Conservation (phyloP, 2,888 invertebrate species). For the Gastrophysa polygoni region DNA sequence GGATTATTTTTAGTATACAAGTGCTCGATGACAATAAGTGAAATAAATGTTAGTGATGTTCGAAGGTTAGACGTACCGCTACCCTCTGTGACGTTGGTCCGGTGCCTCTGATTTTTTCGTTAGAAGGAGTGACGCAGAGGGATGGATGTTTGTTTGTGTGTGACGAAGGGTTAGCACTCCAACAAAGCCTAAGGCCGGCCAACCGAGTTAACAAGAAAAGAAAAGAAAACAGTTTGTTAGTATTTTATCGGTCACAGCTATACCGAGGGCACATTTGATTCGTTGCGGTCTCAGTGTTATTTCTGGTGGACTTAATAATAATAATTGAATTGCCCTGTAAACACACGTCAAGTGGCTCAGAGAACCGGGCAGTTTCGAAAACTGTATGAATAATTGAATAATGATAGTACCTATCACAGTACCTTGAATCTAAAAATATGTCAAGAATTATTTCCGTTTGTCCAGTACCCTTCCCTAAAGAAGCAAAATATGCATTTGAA, state of each 20-base stretch:
- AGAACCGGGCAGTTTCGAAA: too few relatives aligned
- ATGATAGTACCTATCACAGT: too few relatives aligned
- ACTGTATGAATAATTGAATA: too few relatives aligned
- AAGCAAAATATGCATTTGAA: too few relatives aligned
- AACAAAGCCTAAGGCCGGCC: slow-evolving; percentile 66
- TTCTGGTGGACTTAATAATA: too few relatives aligned
- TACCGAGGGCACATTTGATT: slow-evolving; percentile 39
- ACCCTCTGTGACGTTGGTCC: slow-evolving; percentile 53
- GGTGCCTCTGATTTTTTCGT: slow-evolving; percentile 50
- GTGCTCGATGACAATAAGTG: slow-evolving; percentile 40
- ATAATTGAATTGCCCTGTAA: too few relatives aligned
- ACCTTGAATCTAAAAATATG: too few relatives aligned
- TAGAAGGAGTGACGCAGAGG: slow-evolving; percentile 48
- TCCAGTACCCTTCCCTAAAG: too few relatives aligned
- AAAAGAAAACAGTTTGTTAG: slow-evolving; percentile 60
- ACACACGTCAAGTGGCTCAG: too few relatives aligned
- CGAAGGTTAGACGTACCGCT: slow-evolving; percentile 56
- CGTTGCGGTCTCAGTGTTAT: slow-evolving; percentile 26
- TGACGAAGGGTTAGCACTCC: slow-evolving; percentile 71
- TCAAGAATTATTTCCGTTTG: too few relatives aligned
- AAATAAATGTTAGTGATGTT: slow-evolving; percentile 53
- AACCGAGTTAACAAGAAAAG: slow-evolving; percentile 60
- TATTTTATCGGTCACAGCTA: slow-evolving; percentile 51
- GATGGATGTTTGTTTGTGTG: slow-evolving; percentile 53
- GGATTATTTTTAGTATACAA: slow-evolving; percentile 38